These are phyloP conservation scores for Shinisaurus crocodilurus DNA, from an alignment of 2,113 vertebrate species.

Conservation along the genomic window DNA sequence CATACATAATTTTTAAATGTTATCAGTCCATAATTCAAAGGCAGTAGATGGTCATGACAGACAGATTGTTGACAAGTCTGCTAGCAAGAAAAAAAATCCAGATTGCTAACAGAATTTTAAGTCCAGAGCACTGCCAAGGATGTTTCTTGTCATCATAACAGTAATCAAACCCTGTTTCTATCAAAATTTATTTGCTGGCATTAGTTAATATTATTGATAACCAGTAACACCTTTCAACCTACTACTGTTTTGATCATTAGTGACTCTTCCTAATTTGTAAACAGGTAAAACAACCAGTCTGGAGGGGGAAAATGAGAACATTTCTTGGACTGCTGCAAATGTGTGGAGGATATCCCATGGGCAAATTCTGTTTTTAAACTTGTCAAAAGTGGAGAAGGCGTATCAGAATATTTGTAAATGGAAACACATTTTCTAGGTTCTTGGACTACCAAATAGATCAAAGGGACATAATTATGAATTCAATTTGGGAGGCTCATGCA, in stretches of 20 bases:
- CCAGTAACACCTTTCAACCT: slow-evolving; percentile 11
- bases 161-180: background rate
- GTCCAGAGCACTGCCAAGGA: background rate
- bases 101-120: background rate
- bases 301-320: slow-evolving; percentile 30
- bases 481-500: slow-evolving; percentile 10
- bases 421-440: slow-evolving; percentile 35
- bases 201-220: slow-evolving; percentile 15
- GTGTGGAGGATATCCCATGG: slow-evolving; percentile 62
- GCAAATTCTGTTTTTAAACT: slow-evolving; percentile 77
- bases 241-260: slow-evolving; percentile 71
- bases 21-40: background rate
- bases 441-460: slow-evolving; percentile 26
- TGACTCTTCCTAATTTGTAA: slow-evolving; percentile 68
- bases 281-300: slow-evolving; percentile 68
- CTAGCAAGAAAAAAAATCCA: background rate
- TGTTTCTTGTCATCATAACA: background rate
- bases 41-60: slow-evolving; percentile 14
- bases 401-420: slow-evolving; percentile 40
- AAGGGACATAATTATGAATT: slow-evolving; percentile 12
- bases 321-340: slow-evolving; percentile 46
- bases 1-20: background rate
- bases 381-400: slow-evolving; percentile 47
- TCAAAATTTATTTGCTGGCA: background rate
- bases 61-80: slow-evolving; percentile 4